A percentile compares a stretch with the other conserved stretches of the same genome.
phyloP scores from a whole-genome alignment of 2,113 vertebrate species.

The Dinomys branickii region DNA sequence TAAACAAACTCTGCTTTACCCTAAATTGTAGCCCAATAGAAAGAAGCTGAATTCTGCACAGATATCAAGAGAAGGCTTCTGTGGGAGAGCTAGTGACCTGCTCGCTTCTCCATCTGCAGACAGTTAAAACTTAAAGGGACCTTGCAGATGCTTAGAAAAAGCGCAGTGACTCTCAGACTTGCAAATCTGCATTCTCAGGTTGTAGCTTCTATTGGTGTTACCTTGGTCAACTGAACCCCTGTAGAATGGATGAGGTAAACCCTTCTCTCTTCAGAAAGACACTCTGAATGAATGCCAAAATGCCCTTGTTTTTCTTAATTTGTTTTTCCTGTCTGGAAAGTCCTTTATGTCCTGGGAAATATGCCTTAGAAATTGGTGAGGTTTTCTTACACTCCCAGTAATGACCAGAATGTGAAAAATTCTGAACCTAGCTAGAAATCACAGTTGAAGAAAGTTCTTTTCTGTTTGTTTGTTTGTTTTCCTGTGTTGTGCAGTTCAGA shows the following conservation, averaged over 20 bases:
- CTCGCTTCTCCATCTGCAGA: neutral
- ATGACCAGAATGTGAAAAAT: conserved; percentile 46
- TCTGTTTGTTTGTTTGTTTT: neutral
- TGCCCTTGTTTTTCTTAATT: neutral
- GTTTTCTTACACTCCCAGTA: conserved; percentile 8
- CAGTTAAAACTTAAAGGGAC: neutral
- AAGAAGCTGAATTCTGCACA: conserved; percentile 25
- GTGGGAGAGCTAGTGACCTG: neutral
- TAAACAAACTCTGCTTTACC: neutral
- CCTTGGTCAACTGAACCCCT: neutral
- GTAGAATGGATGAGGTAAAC: neutral
- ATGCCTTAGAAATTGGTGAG: neutral
- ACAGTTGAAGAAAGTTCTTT: neutral
- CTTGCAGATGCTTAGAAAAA: neutral
- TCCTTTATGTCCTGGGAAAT: neutral
- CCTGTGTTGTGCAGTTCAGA: conserved; percentile 33
- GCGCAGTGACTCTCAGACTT: neutral
- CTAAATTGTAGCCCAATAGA: neutral
- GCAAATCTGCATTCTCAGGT: neutral
- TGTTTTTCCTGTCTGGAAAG: neutral
- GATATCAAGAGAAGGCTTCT: neutral
- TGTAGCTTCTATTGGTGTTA: neutral
- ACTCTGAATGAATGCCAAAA: neutral
- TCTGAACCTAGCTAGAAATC: conserved; percentile 4
- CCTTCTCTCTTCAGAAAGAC: neutral